Evolutionary conservation across 2,888 invertebrate genomes (phyloP).

Genomic region (Leptopilina myrica): DNA sequence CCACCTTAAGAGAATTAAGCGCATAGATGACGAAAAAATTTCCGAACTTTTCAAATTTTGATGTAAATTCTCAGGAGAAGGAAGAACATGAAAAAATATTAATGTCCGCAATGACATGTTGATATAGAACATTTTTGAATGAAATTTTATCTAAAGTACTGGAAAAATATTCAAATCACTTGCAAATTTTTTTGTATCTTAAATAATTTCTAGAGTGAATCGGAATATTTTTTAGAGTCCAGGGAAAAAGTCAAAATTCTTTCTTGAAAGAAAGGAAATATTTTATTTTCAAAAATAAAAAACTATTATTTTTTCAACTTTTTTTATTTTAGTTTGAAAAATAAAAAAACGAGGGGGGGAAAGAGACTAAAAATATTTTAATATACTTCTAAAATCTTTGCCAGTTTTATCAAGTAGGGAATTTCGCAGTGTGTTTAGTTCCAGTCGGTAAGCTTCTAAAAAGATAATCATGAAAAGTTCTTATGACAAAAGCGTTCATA

Average conservation of each 20-base stretch:
- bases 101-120: not conserved
- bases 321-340: not conserved
- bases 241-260: too few species aligned
- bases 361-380: not conserved
- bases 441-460: not conserved
- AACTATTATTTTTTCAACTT: too few species aligned
- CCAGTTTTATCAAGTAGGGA: not conserved
- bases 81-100: not conserved
- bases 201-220: too few species aligned
- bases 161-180: too few species aligned
- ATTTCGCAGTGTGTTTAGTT: not conserved
- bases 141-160: too few species aligned
- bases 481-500: slow-evolving; percentile 13
- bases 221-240: too few species aligned
- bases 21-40: slow-evolving; percentile 33
- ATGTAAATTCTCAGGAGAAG: not conserved
- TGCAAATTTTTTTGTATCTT: too few species aligned
- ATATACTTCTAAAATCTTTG: slow-evolving; percentile 10
- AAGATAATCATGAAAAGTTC: slow-evolving; percentile 25
- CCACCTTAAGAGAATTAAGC: slow-evolving; percentile 38
- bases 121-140: too few species aligned
- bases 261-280: too few species aligned
- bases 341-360: not conserved
- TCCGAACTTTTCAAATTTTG: slow-evolving; percentile 10
- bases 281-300: too few species aligned